phyloP scores from a whole-genome alignment of 2,113 vertebrate genomes.

The Percopsis transmontana region DNA sequence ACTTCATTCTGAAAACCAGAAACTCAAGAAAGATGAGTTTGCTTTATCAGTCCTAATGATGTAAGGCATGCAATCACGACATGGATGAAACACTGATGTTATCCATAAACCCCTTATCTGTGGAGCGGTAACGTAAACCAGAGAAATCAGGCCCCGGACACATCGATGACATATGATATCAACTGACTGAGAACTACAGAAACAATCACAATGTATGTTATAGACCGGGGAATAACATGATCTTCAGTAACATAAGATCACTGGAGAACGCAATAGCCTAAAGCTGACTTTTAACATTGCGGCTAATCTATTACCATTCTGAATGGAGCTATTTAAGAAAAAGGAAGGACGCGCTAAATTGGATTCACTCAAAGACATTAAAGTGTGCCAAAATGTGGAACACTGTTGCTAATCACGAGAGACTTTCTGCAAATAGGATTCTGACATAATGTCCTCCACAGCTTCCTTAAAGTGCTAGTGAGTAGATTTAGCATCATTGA shows the following conservation, averaged over 20 bases:
- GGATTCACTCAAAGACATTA: conserved; percentile 32
- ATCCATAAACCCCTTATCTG: too few species aligned
- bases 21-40: background rate
- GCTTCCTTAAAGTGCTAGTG: background rate
- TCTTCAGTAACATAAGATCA: conserved; percentile 1
- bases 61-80: too few species aligned
- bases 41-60: too few species aligned
- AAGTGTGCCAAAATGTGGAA: conserved; percentile 56
- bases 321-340: conserved; percentile 23
- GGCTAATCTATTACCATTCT: conserved; percentile 13
- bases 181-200: background rate
- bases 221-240: background rate
- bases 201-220: background rate
- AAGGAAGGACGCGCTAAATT: conserved; percentile 41
- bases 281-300: conserved; percentile 5
- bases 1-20: background rate
- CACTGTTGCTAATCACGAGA: conserved; percentile 44
- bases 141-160: background rate
- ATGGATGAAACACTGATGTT: too few species aligned
- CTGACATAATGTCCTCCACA: conserved; percentile 22
- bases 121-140: background rate
- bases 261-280: background rate
- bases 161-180: background rate
- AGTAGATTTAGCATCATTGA: background rate
- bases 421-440: conserved; percentile 47